These are phyloP conservation scores for Prochilodus magdalenae DNA, from an alignment of 2,113 vertebrate species.

Conservation along the genomic window DNA sequence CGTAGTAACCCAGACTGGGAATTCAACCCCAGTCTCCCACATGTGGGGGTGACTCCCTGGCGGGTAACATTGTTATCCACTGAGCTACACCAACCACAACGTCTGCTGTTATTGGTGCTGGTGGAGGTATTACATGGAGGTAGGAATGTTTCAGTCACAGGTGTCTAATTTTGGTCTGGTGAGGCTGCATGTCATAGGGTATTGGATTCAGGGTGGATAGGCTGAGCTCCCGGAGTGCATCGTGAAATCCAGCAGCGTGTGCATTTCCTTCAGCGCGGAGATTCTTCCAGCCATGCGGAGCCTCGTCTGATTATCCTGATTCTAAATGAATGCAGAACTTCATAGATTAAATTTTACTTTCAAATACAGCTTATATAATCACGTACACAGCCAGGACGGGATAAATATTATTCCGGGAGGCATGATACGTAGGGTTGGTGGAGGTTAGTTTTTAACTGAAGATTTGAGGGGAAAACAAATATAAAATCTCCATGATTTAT, in stretches of 20 bases:
- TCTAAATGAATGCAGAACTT: neutral
- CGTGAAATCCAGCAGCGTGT: neutral
- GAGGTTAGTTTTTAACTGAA: neutral
- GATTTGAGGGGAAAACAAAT: neutral
- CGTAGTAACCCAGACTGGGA: too few relatives aligned
- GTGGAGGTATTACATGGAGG: too few relatives aligned
- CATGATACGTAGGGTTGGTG: neutral
- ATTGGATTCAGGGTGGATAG: neutral
- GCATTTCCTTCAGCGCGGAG: neutral
- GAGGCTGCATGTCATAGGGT: neutral
- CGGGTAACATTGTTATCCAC: too few relatives aligned
- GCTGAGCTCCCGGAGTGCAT: neutral
- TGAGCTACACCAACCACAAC: too few relatives aligned
- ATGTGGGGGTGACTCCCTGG: too few relatives aligned
- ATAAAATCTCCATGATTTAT: neutral
- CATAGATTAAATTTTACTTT: constrained; percentile 16
- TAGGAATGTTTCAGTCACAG: too few relatives aligned
- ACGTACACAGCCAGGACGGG: neutral
- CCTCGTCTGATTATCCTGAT: constrained; percentile 1
- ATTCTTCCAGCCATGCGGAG: neutral
- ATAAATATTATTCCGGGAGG: constrained; percentile 2
- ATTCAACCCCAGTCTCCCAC: too few relatives aligned
- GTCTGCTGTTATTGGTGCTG: too few relatives aligned
- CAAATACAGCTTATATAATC: constrained; percentile 4
- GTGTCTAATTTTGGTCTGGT: too few relatives aligned